Percentiles rank a stretch among this genome's conserved stretches.
These are phyloP conservation scores for Strix occidentalis DNA, from an alignment of 2,797 vertebrate genomes.

Conservation along the genomic window DNA sequence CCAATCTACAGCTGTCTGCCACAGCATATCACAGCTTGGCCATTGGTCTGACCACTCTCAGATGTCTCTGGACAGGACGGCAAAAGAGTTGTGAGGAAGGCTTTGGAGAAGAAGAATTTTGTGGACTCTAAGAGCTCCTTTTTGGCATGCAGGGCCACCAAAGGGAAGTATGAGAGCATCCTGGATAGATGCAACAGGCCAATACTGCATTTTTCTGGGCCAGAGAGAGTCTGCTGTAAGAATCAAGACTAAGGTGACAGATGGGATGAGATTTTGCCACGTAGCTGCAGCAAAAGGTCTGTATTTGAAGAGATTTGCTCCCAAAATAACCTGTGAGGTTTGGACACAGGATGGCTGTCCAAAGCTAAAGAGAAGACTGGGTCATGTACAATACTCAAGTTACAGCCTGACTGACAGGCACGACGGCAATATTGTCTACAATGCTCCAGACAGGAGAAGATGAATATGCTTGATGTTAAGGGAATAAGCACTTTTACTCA, in stretches of 20 bases:
- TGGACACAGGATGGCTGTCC: neutral
- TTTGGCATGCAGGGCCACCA: neutral
- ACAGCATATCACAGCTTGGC: rapidly evolving
- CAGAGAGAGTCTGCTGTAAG: neutral
- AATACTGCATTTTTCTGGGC: neutral
- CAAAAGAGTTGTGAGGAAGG: neutral
- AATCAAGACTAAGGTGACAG: neutral
- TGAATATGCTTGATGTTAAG: neutral
- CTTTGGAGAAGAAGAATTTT: neutral
- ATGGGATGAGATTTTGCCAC: neutral
- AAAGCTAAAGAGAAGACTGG: neutral
- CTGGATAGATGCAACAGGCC: neutral
- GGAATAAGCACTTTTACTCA: neutral
- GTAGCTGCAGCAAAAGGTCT: neutral
- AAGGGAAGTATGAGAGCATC: neutral
- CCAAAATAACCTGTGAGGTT: neutral
- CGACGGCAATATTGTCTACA: neutral
- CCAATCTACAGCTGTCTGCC: neutral
- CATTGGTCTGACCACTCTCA: neutral
- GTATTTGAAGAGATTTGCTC: neutral
- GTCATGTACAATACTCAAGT: neutral
- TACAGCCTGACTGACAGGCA: rapidly evolving
- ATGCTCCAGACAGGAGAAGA: neutral
- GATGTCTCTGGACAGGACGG: neutral
- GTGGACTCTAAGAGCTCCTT: neutral